Base-by-base conservation (phyloP, 2,113 vertebrate species). In the Agapornis roseicollis region DNA sequence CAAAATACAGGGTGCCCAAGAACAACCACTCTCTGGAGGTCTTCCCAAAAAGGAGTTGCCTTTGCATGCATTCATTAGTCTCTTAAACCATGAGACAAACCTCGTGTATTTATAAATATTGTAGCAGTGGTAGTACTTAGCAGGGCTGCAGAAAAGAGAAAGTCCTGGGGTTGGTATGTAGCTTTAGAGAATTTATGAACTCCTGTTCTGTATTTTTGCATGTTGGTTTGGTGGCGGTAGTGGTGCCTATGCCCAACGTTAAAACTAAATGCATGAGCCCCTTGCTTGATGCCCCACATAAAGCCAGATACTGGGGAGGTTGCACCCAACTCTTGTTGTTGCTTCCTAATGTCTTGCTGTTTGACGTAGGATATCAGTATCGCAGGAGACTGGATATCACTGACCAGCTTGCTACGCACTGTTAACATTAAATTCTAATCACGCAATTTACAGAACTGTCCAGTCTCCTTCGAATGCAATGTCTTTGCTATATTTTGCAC, bases 241-340 rank as follows among this genome's bases (percentile, higher is more conserved):
- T 97, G 93, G 97, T 98, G 98, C 98, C 94, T 98, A 98, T 97
- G 97, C 98, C 97, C 98, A 98, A 97, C 97, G 96, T 98, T 98
- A 98, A 98, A 98, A 98, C 92, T 97, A 98, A 98, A 98, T 99
- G 99, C 99, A 99, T 99, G 99, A 99, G 92, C 96, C 98, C 98
- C 98, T 98, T 99, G 99, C 99, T 99, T 99, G 98, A 98, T 99
- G 99, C 99, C 99, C 99, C 99, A 99, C 99, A 99, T 98, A 98
- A 99, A 99, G 98, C 99, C 99, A 99, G 99, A 99, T 98, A 98
- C 98, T 93, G 98, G 99, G 99, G 99, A 99, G 98, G 99, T 99
- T 98, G 98, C 98, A 98, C 98, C 98, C 97, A 97, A 98, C 97
- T 98, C 98, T 96, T 97, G 96, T 98, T 98, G 98, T 99, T 70